Base-by-base conservation (phyloP, 2,888 invertebrate species). In the Alloplasta piceator region DNA sequence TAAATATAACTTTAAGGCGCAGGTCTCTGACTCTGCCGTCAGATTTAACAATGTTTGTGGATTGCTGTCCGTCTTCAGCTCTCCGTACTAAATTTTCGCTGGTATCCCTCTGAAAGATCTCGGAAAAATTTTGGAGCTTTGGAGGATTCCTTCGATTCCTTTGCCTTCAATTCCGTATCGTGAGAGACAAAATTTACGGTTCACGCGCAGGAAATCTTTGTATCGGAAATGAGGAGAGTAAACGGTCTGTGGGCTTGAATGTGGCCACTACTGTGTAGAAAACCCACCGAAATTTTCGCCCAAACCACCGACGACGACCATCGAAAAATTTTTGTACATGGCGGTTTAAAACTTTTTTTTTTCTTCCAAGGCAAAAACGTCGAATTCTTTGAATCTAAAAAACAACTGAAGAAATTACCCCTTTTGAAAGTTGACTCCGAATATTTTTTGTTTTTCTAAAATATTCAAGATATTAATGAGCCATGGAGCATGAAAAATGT, bases 171-270 rank as follows among this genome's bases (percentile, higher is more conserved):
- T 56, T 56, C 61, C 38, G 26, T 16, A 58, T 66, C 36, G 26
- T 41, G 26, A 4, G 41, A 55, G 58, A 50, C 14, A 71, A 83
- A 86, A 86, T 88, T 90, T 90, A 90, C 90, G 90, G 88, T 85
- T 87, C 88, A 67, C 43, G 39, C 26, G 38, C 52, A 6, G 6
- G 7, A 63, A 39, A 72, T 72, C 63, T 73, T 38, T 26, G 26
- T 26, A 26, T 26, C 26, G 26, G 26, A 3, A 26, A 26, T 26
- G 26, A 26, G 71, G 70, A 70, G 12, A 72, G 73, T 82, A 82
- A 87, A 86, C 83, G 74, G 83, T 78, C 83, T 89, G 87, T 70
- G 88, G 88, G 80, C 85, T 80, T 77, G 61, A 83, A 86, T 87
- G 83, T 86, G 86, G 84, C 85, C 87, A 87, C 87, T 82, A 81